Conservation (phyloP, 2,113 vertebrate genomes). For the Tragelaphus scriptus region DNA sequence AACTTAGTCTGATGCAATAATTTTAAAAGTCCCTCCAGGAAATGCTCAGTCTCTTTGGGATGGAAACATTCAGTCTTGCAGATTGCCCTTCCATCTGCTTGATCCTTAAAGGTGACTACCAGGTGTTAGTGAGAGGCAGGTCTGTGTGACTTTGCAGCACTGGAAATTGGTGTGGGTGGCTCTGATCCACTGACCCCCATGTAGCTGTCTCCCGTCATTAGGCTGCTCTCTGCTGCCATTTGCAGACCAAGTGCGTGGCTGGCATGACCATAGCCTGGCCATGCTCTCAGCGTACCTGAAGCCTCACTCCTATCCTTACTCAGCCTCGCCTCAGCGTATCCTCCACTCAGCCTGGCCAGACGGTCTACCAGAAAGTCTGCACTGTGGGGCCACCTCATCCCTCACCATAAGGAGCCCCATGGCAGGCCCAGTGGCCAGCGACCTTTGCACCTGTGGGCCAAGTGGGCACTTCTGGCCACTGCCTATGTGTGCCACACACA, state of each 20-base stretch:
- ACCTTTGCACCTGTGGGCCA: background rate
- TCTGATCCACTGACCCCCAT: background rate
- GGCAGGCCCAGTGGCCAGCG: background rate
- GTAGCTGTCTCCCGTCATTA: accelerated
- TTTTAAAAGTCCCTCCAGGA: slow-evolving; percentile 20
- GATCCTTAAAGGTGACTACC: background rate
- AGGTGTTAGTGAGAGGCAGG: background rate
- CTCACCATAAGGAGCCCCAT: background rate
- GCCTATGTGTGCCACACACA: background rate
- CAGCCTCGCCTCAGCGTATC: background rate
- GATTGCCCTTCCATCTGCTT: background rate
- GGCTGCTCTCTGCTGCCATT: background rate
- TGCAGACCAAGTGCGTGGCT: background rate
- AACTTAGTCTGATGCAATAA: slow-evolving; percentile 39
- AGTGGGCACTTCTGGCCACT: background rate
- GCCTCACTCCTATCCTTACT: background rate
- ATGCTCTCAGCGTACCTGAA: background rate
- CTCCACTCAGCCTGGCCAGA: background rate
- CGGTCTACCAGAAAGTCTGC: background rate
- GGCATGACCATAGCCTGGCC: background rate
- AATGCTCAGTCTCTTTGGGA: background rate
- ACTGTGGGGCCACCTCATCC: background rate
- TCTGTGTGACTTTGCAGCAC: background rate
- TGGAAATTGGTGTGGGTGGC: background rate
- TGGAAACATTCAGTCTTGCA: background rate